phyloP scores from a whole-genome alignment of 2,888 invertebrate genomes.

The Zeuzera pyrina region DNA sequence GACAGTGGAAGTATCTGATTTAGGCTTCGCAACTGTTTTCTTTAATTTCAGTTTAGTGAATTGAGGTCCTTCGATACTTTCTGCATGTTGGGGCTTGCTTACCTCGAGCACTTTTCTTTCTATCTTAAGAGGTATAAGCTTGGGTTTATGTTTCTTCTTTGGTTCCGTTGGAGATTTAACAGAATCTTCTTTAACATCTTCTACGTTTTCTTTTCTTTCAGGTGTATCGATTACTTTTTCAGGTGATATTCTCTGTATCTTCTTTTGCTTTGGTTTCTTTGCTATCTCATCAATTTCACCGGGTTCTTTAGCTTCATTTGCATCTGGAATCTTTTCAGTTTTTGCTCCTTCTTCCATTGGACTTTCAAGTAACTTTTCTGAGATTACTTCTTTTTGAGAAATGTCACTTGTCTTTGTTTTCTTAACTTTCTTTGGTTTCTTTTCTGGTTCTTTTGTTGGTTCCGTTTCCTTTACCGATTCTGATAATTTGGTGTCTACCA shows the following conservation, averaged over 20 bases:
- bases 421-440: not conserved
- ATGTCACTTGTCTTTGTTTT: not conserved
- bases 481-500: too few species aligned
- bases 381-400: too few species aligned
- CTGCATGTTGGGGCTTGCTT: slow-evolving; percentile 75
- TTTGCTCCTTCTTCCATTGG: slow-evolving; percentile 12
- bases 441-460: not conserved
- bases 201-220: slow-evolving; percentile 4
- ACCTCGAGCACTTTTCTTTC: slow-evolving; percentile 76
- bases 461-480: not conserved
- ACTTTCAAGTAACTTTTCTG: too few species aligned
- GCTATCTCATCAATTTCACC: not conserved
- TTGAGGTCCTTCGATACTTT: slow-evolving; percentile 74
- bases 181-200: slow-evolving; percentile 2
- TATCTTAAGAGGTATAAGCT: slow-evolving; percentile 71
- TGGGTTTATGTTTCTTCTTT: slow-evolving; percentile 35
- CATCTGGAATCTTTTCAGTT: slow-evolving; percentile 31
- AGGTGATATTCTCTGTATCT: not conserved
- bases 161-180: slow-evolving; percentile 37
- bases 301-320: slow-evolving; percentile 12
- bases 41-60: slow-evolving; percentile 80
- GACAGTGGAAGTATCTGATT: slow-evolving; percentile 47
- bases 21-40: slow-evolving; percentile 68
- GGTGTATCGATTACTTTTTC: slow-evolving; percentile 2
- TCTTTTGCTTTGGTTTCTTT: slow-evolving; percentile 4